Percentiles rank a stretch among this genome's conserved stretches.
phyloP scores from a whole-genome alignment of 2,888 invertebrate genomes.

The Agriopis leucophaearia region DNA sequence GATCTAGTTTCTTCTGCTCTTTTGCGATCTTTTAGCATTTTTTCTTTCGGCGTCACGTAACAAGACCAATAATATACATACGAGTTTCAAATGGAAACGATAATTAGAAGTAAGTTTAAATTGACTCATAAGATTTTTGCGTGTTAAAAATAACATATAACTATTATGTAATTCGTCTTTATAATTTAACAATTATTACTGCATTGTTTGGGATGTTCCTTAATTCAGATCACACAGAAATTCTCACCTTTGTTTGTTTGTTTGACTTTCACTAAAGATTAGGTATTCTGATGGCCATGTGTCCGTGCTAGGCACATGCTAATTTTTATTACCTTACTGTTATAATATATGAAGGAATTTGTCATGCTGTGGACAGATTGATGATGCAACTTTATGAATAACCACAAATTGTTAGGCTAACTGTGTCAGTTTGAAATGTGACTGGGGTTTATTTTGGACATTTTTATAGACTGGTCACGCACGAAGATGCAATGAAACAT shows the following conservation, averaged over 20 bases:
- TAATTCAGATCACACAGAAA: conserved; percentile 5
- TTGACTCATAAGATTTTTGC: too few relatives aligned
- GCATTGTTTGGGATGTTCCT: conserved; percentile 4
- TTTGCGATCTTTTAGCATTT: too few relatives aligned
- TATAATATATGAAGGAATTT: background rate
- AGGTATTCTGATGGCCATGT: conserved; percentile 11
- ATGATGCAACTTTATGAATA: conserved; percentile 13
- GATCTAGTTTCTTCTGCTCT: too few relatives aligned
- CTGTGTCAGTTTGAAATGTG: background rate
- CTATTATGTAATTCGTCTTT: background rate
- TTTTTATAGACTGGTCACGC: background rate
- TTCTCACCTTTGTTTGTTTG: conserved; percentile 6
- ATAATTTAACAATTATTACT: background rate
- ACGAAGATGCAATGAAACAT: background rate
- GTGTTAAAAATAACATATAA: background rate
- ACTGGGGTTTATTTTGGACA: background rate
- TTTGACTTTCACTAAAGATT: conserved; percentile 14
- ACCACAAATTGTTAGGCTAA: background rate
- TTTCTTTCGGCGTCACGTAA: background rate
- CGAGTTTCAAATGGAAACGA: too few relatives aligned
- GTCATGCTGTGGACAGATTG: background rate
- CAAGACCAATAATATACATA: background rate
- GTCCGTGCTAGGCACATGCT: background rate
- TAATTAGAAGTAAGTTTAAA: too few relatives aligned
- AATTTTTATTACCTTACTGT: background rate